phyloP scores from a whole-genome alignment of 1,140 invertebrate genomes.

The Pseudobourletiella spinata region DNA sequence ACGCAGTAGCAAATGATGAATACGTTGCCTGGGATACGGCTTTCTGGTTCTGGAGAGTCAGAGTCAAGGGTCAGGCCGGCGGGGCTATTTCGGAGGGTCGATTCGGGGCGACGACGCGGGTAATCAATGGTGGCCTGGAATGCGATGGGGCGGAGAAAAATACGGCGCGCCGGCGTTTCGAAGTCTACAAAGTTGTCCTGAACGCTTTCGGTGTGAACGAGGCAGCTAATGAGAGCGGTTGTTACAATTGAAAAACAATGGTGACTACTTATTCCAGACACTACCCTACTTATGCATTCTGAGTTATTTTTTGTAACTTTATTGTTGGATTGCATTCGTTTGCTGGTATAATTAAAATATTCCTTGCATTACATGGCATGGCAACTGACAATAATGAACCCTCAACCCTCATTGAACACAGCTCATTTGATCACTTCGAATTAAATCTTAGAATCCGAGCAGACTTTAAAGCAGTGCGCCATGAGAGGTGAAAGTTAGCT shows the following conservation, averaged over 20 bases:
- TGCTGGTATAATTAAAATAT: too few relatives aligned
- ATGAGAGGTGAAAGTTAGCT: too few relatives aligned
- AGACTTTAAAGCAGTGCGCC: too few relatives aligned
- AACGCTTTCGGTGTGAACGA: conserved; percentile 7
- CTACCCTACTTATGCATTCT: too few relatives aligned
- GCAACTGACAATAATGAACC: too few relatives aligned
- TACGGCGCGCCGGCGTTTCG: conserved; percentile 6
- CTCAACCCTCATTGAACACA: too few relatives aligned
- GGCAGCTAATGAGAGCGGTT: conserved; percentile 8
- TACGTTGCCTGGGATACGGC: conserved; percentile 5
- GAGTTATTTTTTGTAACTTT: too few relatives aligned
- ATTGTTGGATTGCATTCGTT: too few relatives aligned
- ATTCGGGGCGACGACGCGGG: conserved; percentile 13
- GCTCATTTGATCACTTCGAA: too few relatives aligned
- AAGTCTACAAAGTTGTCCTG: conserved; percentile 10
- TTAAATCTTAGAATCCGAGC: too few relatives aligned
- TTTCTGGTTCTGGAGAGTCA: conserved; percentile 1
- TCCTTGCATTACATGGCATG: too few relatives aligned
- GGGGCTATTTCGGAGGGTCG: neutral
- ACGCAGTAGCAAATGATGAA: conserved; percentile 23
- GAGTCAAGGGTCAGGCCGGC: neutral
- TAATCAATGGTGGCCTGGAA: conserved; percentile 18
- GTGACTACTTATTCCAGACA: too few relatives aligned
- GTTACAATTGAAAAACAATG: conserved; percentile 9
- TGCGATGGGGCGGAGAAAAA: conserved; percentile 8